phyloP scores from a whole-genome alignment of 1,140 invertebrate species.

The silkworm (Bombyx mori) region DNA sequence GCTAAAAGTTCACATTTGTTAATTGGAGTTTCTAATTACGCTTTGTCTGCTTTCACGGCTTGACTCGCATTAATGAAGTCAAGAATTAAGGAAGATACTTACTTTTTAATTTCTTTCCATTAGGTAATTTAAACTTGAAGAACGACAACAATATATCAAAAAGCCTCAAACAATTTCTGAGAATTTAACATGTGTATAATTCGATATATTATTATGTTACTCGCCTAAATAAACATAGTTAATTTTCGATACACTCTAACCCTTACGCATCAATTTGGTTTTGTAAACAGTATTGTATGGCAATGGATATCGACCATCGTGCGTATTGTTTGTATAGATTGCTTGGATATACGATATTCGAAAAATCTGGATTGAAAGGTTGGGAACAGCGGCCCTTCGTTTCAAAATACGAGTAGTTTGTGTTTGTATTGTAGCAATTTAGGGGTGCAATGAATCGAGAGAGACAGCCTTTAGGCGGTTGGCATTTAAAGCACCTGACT shows the following conservation, averaged over 20 bases:
- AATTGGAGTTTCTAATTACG: constrained; percentile 39
- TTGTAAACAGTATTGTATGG: constrained; percentile 17
- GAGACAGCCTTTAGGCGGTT: constrained; percentile 16
- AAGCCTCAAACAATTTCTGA: constrained; percentile 1
- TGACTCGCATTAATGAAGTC: constrained; percentile 11
- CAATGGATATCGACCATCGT: constrained; percentile 6
- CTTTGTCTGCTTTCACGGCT: constrained; percentile 10
- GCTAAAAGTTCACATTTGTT: constrained; percentile 46
- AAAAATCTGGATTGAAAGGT: constrained; percentile 9
- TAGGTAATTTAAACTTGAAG: neutral
- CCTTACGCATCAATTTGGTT: constrained; percentile 19
- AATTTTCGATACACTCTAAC: constrained; percentile 17
- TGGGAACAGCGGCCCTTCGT: constrained; percentile 8
- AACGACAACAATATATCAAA: constrained; percentile 5
- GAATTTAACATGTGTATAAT: constrained; percentile 2
- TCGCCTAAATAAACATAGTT: constrained; percentile 19
- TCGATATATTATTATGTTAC: constrained; percentile 1
- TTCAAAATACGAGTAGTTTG: constrained; percentile 32
- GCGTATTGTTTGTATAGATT: constrained; percentile 10
- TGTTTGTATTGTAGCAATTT: constrained; percentile 33
- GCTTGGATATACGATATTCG: constrained; percentile 7
- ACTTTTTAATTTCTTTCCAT: too few species aligned
- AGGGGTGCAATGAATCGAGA: constrained; percentile 26
- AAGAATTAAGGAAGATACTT: constrained; percentile 6
- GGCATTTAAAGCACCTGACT: constrained; percentile 3